Evolutionary conservation across 2,888 invertebrate genomes (phyloP), one percentile per base, ranked within the genome.

Genomic region (Mallateleia sp.): DNA sequence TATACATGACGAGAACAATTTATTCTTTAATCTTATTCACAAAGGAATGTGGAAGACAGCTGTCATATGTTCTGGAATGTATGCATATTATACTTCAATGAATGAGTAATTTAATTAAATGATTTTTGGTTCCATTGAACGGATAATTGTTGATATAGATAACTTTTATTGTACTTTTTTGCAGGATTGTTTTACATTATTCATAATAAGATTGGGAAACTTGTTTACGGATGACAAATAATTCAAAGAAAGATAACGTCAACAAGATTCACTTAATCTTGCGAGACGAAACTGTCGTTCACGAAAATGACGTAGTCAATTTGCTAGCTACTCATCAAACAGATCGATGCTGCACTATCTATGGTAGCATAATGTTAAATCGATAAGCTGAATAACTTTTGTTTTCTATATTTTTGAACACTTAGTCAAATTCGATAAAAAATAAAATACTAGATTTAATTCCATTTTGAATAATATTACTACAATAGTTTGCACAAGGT

Each of bases 261-360:
- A 45, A 66, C 32, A 77, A 52, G 62, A 52, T 38, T 74, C 74
- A 62, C 74, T 74, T 74, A 74, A 74, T 74, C 74, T 50, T 74
- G 7, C 9, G 50, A 77, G 45, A 77, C 22, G 42, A 66, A 56
- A 56, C 42, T 66, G 66, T 66, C 56, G 54, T 56, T 77, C 24
- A 56, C 56, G 66, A 66, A 77, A 77, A 74, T 74, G 74, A 74
- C 62, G 50, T 34, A 62, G 50, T 62, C 74, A 56, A 62, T 74
- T 62, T 60, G 47, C 62, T 72, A 60, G 54, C 54, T 58, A 58
- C 50, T 47, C 50, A 52, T 47, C 50, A 52, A 38, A 62, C 77
- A 56, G 56, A 77, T 77, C 69, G 58, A 79, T 79, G 47, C 34
- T 45, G 20, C 20, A 38, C 20, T 60, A 18, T 5, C 72, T 28